These are phyloP conservation scores for Panagrolaimus sp. DNA, from an alignment of 1,140 invertebrate species.

Conservation along the genomic window DNA sequence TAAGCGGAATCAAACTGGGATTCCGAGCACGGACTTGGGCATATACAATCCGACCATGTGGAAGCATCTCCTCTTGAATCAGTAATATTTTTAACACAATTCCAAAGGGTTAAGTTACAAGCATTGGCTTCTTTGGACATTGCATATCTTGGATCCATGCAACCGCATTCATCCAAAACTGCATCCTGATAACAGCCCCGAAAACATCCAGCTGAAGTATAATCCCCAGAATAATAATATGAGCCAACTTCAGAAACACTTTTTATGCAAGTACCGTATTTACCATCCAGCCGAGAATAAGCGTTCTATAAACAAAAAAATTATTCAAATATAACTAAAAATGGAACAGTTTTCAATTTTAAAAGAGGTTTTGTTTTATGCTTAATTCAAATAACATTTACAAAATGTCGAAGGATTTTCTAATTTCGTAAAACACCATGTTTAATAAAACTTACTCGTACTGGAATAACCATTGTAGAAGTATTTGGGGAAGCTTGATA, in stretches of 20 bases:
- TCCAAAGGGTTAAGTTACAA: not conserved
- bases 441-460: not conserved
- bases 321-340: not conserved
- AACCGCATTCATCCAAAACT: not conserved
- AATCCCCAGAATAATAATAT: slow-evolving; percentile 33
- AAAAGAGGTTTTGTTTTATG: no score
- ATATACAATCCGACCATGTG: not conserved
- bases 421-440: no score
- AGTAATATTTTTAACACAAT: not conserved
- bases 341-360: not conserved
- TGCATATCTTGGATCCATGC: slow-evolving; percentile 13
- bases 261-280: slow-evolving; percentile 31
- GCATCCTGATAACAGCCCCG: slow-evolving; percentile 1
- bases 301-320: slow-evolving; percentile 13
- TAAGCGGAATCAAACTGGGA: not conserved
- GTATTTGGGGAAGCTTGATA: slow-evolving; percentile 23
- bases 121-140: not conserved
- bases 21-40: not conserved
- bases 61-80: not conserved
- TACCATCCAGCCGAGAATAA: slow-evolving; percentile 28
- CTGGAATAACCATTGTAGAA: slow-evolving; percentile 14
- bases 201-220: slow-evolving; percentile 17
- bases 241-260: slow-evolving; percentile 22
- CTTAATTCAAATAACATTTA: no score
- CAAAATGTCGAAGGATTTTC: no score